These are phyloP conservation scores for Sinopyrophorus schimmeli DNA, from an alignment of 2,888 invertebrate genomes.

Conservation along the genomic window DNA sequence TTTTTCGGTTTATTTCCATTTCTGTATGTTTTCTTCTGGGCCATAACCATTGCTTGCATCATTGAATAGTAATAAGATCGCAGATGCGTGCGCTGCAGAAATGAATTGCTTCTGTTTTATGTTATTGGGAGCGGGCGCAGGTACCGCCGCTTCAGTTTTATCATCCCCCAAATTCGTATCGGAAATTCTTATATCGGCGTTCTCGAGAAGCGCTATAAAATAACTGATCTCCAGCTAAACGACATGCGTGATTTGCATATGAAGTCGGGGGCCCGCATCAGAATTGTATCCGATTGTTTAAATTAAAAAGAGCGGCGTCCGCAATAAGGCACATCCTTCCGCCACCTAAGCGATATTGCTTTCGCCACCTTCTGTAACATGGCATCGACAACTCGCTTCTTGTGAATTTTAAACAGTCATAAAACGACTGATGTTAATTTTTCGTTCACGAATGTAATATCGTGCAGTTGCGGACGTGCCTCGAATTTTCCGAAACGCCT, in stretches of 20 bases:
- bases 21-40: slow-evolving; percentile 34
- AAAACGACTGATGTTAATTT: slow-evolving; percentile 57
- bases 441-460: slow-evolving; percentile 55
- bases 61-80: slow-evolving; percentile 58
- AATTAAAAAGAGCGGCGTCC: slow-evolving; percentile 48
- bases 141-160: slow-evolving; percentile 43
- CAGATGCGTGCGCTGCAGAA: slow-evolving; percentile 52
- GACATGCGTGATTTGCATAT: slow-evolving; percentile 56
- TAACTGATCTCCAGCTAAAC: slow-evolving; percentile 52
- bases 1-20: slow-evolving; percentile 31
- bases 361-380: slow-evolving; percentile 42
- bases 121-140: slow-evolving; percentile 46
- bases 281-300: slow-evolving; percentile 45
- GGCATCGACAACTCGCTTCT: slow-evolving; percentile 43
- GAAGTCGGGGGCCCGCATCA: slow-evolving; percentile 39
- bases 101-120: slow-evolving; percentile 53
- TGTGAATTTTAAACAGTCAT: slow-evolving; percentile 56
- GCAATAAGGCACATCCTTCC: slow-evolving; percentile 32
- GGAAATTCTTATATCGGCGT: slow-evolving; percentile 43
- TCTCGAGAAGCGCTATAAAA: slow-evolving; percentile 48
- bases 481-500: slow-evolving; percentile 35
- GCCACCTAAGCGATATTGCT: slow-evolving; percentile 40
- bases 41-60: slow-evolving; percentile 54
- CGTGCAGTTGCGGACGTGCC: slow-evolving; percentile 44
- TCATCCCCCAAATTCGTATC: slow-evolving; percentile 36